Base-by-base conservation (phyloP, 1,140 invertebrate genomes). In the Drosophila funebris region DNA sequence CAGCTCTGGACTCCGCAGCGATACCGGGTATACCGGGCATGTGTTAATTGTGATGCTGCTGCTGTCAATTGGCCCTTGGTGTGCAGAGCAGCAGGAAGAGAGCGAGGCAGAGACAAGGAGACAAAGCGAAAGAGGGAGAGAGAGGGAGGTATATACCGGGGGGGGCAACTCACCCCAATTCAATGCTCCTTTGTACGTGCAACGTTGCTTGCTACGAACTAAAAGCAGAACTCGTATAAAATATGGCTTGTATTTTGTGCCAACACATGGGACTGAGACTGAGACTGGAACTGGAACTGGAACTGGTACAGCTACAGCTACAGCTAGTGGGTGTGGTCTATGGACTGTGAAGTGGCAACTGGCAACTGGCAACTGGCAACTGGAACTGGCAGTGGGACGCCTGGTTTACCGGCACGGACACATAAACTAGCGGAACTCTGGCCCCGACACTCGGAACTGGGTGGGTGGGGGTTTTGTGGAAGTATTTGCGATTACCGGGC, bases 31-130 rank as follows among this genome's bases (percentile, higher is more conserved):
- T 48, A 31, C 41, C 41, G 31, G 67, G 67, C 60, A 64, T 71
- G 69, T 72, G 69, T 72, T 72, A 72, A 72, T 72, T 72, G 69
- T 72, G 69, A 54, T 52, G 69, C 61, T 43, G 69, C 61, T 58
- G 53, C 62, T 72, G 69, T 66, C 69, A 66, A 72, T 66, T 72
- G 62, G 62, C 44, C 44, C 62, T 72, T 27, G 44, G 44, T 39
- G 36, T 20, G 27, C 22, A 20, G 37, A 48, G 36, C 48, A 53
- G 16, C 41, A 29, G 16, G n/a, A 39, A 16, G 7, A 29, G 9
- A 13, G 5, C 27, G 6, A 16, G 29, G 11, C 0, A 31, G 24
- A 31, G 46, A 27, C 46, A 29, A 8, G 1, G 41, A 43, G 41
- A 20, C 16, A 27, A 5, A 27, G 24, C 8, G 33, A 36, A 11